Percentiles rank a stretch among this genome's conserved stretches.
phyloP scores from a whole-genome alignment of 2,113 vertebrate genomes.

The Chloropsis hardwickii region DNA sequence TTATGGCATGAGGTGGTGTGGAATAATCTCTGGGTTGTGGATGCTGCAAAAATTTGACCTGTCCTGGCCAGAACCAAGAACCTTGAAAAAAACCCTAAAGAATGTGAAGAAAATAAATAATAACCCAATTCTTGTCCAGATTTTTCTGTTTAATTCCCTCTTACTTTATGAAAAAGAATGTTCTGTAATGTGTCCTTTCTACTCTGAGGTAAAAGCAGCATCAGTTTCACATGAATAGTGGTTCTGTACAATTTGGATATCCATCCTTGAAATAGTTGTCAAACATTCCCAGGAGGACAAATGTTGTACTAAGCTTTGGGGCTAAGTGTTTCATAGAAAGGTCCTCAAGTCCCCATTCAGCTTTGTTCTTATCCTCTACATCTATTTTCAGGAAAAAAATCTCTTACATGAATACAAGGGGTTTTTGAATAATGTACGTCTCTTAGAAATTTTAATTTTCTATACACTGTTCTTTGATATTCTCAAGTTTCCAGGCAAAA shows the following conservation, averaged over 20 bases:
- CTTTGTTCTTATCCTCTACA: background rate
- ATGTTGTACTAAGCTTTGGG: background rate
- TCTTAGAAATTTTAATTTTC: background rate
- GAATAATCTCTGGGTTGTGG: background rate
- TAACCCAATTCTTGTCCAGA: background rate
- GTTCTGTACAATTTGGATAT: background rate
- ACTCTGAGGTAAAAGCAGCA: background rate
- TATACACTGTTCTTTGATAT: background rate
- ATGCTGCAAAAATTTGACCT: background rate
- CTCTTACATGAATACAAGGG: background rate
- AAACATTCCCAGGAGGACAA: background rate
- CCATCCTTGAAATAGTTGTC: background rate
- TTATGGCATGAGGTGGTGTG: background rate
- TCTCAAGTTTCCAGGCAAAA: background rate
- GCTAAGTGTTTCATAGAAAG: background rate
- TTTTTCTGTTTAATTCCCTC: background rate
- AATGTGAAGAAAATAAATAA: background rate
- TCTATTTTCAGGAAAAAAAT: background rate
- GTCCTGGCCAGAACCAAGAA: background rate
- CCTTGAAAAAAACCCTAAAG: background rate
- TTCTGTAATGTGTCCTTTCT: background rate
- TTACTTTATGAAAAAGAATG: background rate
- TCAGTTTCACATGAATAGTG: background rate
- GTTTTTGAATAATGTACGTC: accelerated
- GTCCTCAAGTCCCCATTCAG: background rate